Base-by-base conservation (phyloP, 2,888 invertebrate genomes). In the Lycia hirtaria region DNA sequence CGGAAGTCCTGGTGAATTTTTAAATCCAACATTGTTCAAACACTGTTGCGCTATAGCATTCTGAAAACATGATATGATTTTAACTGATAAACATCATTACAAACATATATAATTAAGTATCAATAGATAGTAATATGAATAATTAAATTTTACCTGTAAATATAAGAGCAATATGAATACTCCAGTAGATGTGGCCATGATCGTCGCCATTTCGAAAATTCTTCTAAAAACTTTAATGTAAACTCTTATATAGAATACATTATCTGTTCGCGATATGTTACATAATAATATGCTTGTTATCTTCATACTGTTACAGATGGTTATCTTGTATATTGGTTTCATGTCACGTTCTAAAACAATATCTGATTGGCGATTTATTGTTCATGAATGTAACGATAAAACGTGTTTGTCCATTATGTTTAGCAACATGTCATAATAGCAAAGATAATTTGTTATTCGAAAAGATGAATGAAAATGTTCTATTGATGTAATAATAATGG, bases 241-340 rank as follows among this genome's bases (percentile, higher is more conserved):
- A n/a, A 59, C 70, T 73, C 70, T 79, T 81, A 79, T 81, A 82
- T 80, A 78, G 68, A 71, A 77, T 71, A 73, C 73, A 73, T 80
- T 81, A 81, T 80, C 80, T 73, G 57, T 41, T 63, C 60, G 33
- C 41, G 22, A 68, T 65, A 75, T 76, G 68, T 78, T 71, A 65
- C 70, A 68, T 62, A 77, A 76, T 76, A 63, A 59, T 62, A 71
- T 59, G 60, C 56, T 51, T 77, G 72, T 70, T 71, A 76, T 74
- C 72, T 67, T 60, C 64, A 64, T 66, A 56, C 58, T 49, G 49
- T 59, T 57, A 43, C 61, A 59, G 62, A 67, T 65, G 60, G 58
- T 68, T 80, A 78, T 81, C 80, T 72, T 38, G 33, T 72, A 71
- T 65, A 68, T 70, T 73, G 65, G 57, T 68, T 73, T 70, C 69